Percentiles rank a stretch among this genome's conserved stretches.
These are phyloP conservation scores for Ceyx margarethae DNA, from an alignment of 2,113 vertebrate genomes.

Conservation along the genomic window DNA sequence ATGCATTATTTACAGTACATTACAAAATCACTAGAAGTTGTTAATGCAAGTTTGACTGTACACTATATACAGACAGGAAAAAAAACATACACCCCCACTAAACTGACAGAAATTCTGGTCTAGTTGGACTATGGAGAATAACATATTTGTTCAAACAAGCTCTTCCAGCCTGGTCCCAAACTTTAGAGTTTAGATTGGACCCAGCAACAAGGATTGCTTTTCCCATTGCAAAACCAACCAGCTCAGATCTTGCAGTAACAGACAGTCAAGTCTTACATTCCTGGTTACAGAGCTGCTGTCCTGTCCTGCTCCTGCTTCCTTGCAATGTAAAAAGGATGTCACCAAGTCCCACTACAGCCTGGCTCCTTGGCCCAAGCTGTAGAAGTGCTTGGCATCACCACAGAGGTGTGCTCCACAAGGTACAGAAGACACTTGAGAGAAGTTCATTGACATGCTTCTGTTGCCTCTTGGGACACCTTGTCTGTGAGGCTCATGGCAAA, in stretches of 20 bases:
- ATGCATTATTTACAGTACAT: background rate
- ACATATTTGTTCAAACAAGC: background rate
- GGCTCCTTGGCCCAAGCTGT: background rate
- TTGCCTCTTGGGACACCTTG: background rate
- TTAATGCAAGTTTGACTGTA: background rate
- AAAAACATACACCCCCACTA: background rate
- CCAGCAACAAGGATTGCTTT: background rate
- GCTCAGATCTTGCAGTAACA: background rate
- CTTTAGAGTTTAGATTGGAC: background rate
- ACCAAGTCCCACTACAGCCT: background rate
- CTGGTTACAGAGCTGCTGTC: background rate
- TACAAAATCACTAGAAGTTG: background rate
- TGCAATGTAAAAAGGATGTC: background rate
- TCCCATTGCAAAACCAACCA: background rate
- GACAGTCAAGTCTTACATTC: background rate
- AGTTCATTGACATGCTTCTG: background rate
- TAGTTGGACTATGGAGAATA: background rate
- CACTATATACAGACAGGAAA: background rate
- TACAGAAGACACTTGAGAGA: background rate
- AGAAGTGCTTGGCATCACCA: rapidly evolving
- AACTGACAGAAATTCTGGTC: background rate
- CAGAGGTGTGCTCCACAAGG: background rate
- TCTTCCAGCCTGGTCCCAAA: background rate
- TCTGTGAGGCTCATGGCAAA: background rate
- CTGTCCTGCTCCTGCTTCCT: background rate